Conservation (phyloP, 2,797 vertebrate genomes). For the Tinamus major region DNA sequence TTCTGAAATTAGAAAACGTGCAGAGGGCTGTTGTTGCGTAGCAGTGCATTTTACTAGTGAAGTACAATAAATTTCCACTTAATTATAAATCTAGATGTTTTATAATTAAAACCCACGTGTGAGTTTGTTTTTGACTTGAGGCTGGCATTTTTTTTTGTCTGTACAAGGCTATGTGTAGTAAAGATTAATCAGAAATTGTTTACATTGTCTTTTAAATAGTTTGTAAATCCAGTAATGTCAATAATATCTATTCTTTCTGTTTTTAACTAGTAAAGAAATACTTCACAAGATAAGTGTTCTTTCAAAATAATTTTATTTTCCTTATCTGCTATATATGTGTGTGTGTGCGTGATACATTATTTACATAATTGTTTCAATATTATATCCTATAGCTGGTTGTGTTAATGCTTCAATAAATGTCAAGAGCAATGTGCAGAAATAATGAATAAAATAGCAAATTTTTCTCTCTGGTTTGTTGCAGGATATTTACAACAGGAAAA, state of each 20-base stretch:
- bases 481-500: slow-evolving; percentile 98
- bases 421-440: background rate
- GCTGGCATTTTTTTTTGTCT: background rate
- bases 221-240: background rate
- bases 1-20: background rate
- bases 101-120: background rate
- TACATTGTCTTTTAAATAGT: background rate
- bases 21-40: background rate
- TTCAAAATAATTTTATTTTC: background rate
- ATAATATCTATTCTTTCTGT: background rate
- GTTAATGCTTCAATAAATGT: background rate
- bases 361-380: background rate
- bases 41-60: background rate
- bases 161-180: background rate
- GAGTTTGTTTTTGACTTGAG: background rate
- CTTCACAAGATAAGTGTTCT: background rate
- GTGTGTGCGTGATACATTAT: background rate
- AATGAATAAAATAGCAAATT: background rate
- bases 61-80: background rate
- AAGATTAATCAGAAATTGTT: background rate
- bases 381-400: background rate
- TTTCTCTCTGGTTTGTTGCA: slow-evolving; percentile 70
- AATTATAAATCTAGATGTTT: background rate
- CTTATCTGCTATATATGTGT: background rate
- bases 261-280: background rate